Evolutionary conservation across 2,113 vertebrate genomes (phyloP).

Genomic region (Lagopus muta): DNA sequence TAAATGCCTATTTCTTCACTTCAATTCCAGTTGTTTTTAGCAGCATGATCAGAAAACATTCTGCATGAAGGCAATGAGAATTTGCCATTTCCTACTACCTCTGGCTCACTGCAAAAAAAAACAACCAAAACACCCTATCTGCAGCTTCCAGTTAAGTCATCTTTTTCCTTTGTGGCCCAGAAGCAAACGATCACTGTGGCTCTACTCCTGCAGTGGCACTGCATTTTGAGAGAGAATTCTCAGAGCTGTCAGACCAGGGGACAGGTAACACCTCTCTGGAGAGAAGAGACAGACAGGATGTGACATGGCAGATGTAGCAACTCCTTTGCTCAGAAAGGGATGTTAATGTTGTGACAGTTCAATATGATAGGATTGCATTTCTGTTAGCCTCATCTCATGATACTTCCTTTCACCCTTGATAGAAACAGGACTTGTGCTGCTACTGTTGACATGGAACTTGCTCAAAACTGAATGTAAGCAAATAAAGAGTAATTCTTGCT

Average conservation of each 20-base stretch:
- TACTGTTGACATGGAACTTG: background rate
- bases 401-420: background rate
- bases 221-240: background rate
- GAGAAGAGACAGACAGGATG: background rate
- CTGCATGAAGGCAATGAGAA: background rate
- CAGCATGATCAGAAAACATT: background rate
- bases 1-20: background rate
- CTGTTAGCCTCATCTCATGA: background rate
- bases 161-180: background rate
- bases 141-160: background rate
- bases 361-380: background rate
- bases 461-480: background rate
- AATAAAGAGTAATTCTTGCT: background rate
- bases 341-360: background rate
- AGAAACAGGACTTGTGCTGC: background rate
- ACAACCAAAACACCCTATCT: background rate
- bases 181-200: background rate
- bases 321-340: background rate
- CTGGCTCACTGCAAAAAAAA: background rate
- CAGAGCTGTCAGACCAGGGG: background rate
- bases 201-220: background rate
- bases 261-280: background rate
- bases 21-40: background rate
- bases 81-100: background rate
- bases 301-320: background rate